Percentiles rank a stretch among this genome's conserved stretches.
These are phyloP conservation scores for Melanotus villosus DNA, from an alignment of 2,888 invertebrate species.

Conservation along the genomic window DNA sequence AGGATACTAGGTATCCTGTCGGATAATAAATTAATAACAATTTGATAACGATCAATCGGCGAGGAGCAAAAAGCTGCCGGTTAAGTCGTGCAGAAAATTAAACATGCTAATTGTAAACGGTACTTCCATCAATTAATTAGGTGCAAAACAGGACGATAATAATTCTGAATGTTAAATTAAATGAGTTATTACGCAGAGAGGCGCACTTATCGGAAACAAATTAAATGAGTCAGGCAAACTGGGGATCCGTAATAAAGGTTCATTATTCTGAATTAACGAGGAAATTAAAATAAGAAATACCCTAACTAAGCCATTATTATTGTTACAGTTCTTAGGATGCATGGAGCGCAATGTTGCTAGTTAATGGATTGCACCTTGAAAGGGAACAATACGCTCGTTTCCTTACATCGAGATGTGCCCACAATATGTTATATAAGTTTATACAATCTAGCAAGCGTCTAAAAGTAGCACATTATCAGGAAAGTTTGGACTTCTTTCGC, in stretches of 20 bases:
- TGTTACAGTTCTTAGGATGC: too few species aligned
- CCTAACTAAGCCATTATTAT: too few species aligned
- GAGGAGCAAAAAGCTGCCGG: neutral
- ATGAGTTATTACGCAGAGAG: neutral
- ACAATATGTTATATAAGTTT: neutral
- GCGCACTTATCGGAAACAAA: neutral
- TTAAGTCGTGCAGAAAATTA: neutral
- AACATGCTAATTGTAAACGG: neutral
- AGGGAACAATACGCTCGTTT: neutral
- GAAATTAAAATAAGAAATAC: neutral
- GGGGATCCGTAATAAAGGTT: neutral
- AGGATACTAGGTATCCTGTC: neutral
- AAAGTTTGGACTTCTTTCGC: conserved; percentile 10
- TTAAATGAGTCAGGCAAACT: neutral
- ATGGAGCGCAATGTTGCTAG: too few species aligned
- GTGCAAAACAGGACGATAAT: neutral
- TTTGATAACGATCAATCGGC: neutral
- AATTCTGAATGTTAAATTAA: conserved; percentile 9
- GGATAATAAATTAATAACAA: too few species aligned
- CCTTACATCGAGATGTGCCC: neutral
- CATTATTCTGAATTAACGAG: neutral
- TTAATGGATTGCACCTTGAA: too few species aligned
- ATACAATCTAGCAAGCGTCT: neutral
- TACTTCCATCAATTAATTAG: neutral
- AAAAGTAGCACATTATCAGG: conserved; percentile 15